Evolutionary conservation across 2,113 vertebrate species (phyloP).

Genomic region (Aphelocoma coerulescens): DNA sequence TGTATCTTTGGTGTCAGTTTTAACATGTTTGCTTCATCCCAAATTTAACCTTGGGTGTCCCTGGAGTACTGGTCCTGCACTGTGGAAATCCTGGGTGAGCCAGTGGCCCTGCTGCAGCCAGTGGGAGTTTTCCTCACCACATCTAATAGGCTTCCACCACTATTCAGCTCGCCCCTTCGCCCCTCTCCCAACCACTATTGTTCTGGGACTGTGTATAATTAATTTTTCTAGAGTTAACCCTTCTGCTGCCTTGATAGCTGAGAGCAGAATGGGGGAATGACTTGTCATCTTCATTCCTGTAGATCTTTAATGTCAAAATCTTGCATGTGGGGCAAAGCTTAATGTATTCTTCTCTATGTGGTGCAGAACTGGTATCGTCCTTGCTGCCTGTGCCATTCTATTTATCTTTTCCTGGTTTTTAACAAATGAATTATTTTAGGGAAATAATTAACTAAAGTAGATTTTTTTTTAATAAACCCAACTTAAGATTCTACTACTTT

Average conservation of each 20-base stretch:
- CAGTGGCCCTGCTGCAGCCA: background rate
- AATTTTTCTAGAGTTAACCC: conserved; percentile 44
- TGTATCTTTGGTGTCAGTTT: background rate
- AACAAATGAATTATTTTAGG: background rate
- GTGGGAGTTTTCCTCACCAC: background rate
- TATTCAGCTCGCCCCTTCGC: background rate
- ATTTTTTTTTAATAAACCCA: background rate
- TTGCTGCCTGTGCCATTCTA: background rate
- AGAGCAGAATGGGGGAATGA: background rate
- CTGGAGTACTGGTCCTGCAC: background rate
- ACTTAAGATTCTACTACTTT: background rate
- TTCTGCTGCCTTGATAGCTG: background rate
- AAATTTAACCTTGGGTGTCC: background rate
- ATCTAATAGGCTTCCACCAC: background rate
- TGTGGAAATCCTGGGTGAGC: background rate
- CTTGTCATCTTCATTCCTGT: background rate
- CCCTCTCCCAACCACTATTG: background rate
- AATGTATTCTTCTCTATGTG: background rate
- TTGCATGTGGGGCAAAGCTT: background rate
- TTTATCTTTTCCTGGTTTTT: background rate
- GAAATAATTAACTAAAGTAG: background rate
- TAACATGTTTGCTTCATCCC: background rate
- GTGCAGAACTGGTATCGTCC: background rate
- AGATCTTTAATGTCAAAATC: background rate
- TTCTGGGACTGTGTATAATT: conserved; percentile 5